Base-by-base conservation (phyloP, 2,888 invertebrate genomes). In the Nomada lathburiana region DNA sequence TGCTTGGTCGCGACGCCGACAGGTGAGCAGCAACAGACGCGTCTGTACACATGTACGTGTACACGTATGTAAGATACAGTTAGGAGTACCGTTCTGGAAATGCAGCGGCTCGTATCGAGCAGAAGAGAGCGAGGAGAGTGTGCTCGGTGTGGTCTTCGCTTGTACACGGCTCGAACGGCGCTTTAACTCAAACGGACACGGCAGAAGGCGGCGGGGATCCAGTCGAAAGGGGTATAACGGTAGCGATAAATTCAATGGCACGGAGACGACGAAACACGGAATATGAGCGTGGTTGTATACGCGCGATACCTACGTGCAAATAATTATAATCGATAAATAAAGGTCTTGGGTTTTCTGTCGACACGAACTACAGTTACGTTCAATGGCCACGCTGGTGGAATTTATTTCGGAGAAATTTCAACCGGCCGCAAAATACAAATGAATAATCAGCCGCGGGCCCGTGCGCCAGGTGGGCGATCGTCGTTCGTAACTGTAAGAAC, bases 61-160 rank as follows among this genome's bases (percentile, higher is more conserved):
- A 64, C 79, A 83, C 79, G 80, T 78, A 74, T 88, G 85, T 74
- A 80, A 86, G 86, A 83, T 93, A 93, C 93, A 93, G 93, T 93
- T 93, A 93, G 87, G 85, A 92, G 92, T 93, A 93, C 93, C 93
- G 92, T 92, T 92, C 90, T 86, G 89, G 83, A 89, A 90, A 90
- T 86, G 89, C 90, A 89, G 82, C 89, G 90, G 84, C 88, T 88
- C 83, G 86, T 87, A 87, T 90, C 89, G 89, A 80, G 89, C 82
- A 86, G 88, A 87, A 83, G 86, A 90, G 89, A 89, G 86, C 86
- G 74, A 86, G 85, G 86, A 83, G 86, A 89, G 85, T 69, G 75
- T 69, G 78, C 75, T 76, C 70, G 74, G 73, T 70, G 75, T 65
- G 72, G 44, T 29, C 71, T 70, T 70, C 64, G 72, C 65, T 72